Base-by-base conservation (phyloP, 2,888 invertebrate species). In the Nephrotoma appendiculata region DNA sequence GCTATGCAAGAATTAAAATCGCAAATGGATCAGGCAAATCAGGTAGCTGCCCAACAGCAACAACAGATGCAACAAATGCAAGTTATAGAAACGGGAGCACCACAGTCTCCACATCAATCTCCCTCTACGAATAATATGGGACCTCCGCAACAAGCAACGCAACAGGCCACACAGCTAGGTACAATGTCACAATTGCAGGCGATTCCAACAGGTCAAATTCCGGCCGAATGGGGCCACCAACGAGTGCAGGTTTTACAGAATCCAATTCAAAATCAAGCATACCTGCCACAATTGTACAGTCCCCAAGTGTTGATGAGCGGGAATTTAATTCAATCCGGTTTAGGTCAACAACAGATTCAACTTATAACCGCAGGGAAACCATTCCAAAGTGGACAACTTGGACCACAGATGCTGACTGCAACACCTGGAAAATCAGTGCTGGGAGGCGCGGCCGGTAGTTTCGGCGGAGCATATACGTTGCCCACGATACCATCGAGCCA, bases 231-330 rank as follows among this genome's bases (percentile, higher is more conserved):
- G 93, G 93, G 94, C 86, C 95, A 95, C 88, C 93, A 95, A n/a
- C 93, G 95, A 5, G 95, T 97, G 45, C 97, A 97, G 90, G 95
- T 97, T 41, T 96, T 97, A 89, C 97, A 96, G 89, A 95, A 95
- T 87, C 96, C 96, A 0, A 91, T 96, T 86, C 92, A 96, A 90
- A 96, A 94, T 91, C 94, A 93, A 85, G 94, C 95, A 2, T 96
- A 97, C 89, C 91, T 97, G 86, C 96, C 95, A 89, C 96, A 96
- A 90, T 90, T 97, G 88, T 96, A 96, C 15, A 57, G 86, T 91
- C 94, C 96, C 0, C 96, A 96, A 89, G 96, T 97, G 87, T 91
- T 98, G 42, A 96, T 97, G 94, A 96, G 96, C 0, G 94, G 96
- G 1, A 95, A 95, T 90, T 93, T 97, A 6, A 93, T 97, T 90